Evolutionary conservation across 2,113 vertebrate species (phyloP).

Genomic region (Panthera uncia): DNA sequence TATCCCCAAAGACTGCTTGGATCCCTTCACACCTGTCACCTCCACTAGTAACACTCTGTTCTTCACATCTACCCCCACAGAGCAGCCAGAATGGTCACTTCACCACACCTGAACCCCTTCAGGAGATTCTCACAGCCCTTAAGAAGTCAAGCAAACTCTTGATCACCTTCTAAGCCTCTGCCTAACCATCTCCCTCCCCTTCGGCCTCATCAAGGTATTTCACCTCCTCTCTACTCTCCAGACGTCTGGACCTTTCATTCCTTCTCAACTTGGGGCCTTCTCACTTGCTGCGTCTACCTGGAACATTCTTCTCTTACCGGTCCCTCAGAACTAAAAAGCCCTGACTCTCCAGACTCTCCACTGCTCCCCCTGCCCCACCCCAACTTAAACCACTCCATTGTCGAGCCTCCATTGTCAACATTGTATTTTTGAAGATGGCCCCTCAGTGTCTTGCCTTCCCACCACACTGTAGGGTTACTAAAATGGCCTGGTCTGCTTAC

Average conservation of each 20-base stretch:
- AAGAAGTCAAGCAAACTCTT: background rate
- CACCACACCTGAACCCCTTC: rapidly evolving
- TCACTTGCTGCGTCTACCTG: background rate
- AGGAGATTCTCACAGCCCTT: background rate
- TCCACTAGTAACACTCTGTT: background rate
- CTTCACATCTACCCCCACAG: background rate
- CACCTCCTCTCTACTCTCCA: background rate
- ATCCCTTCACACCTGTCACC: background rate
- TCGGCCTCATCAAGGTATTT: background rate
- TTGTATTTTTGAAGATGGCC: background rate
- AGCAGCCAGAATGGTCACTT: background rate
- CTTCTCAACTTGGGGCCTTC: background rate
- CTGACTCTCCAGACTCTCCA: background rate
- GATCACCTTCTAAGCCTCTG: background rate
- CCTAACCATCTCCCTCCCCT: rapidly evolving
- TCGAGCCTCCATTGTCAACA: background rate
- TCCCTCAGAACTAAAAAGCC: background rate
- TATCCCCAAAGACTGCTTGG: background rate
- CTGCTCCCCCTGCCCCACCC: too few relatives aligned
- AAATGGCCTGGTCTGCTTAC: background rate
- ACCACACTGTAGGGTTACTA: background rate
- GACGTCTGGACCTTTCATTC: background rate
- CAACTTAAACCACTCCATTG: too few relatives aligned
- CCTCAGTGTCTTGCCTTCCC: background rate
- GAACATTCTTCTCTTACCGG: background rate